Base-by-base conservation (phyloP, 1,140 invertebrate genomes). In the Aleiodes sp. region DNA sequence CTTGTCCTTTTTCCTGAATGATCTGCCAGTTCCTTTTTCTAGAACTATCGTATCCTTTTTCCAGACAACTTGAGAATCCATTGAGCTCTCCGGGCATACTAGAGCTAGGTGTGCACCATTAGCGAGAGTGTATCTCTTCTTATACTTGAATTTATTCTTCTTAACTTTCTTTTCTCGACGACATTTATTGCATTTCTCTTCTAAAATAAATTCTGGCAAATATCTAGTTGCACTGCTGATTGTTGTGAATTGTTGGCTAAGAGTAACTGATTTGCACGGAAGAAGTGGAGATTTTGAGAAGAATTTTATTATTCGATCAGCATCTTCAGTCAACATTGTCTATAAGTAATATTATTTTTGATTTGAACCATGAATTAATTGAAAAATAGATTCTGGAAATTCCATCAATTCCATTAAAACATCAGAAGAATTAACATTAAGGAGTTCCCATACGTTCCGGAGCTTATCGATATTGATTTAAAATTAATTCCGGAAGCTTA, bases 81-180 rank as follows among this genome's bases (percentile, higher is more conserved):
- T 63, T 31, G 75, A 83, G 7, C 86, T 81, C 82, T 88, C 87
- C 2, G 88, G 87, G 74, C 89, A 90, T 29, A 80, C 63, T 60
- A 89, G 73, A 2, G 82, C 82, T 16, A 89, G 75, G 76, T 88
- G 86, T 19, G 85, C 82, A 65, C 86, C 85, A 76, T 89, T 84
- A 2, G 76, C 73, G 31, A 89, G 66, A 29, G 89, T 83, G 56
- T 84, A 84, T 67, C 79, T 83, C 73, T 80, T 87, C 64, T 80
- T 81, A 33, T 88, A 88, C 71, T 87, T 87, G 66, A 86, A 89
- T 59, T 76, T 72, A 46, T 78, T 26, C 65, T 82, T 84, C 79
- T 84, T 74, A 63, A 77, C 61, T 73, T 81, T 84, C 73, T 85
- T 87, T 46, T 81, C 60, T 72, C 75, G 77, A 61, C 77, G 73